Evolutionary conservation across 2,113 vertebrate genomes (phyloP), one percentile per base, ranked within the genome.

Genomic region (Rhinolophus ferrumequinum): DNA sequence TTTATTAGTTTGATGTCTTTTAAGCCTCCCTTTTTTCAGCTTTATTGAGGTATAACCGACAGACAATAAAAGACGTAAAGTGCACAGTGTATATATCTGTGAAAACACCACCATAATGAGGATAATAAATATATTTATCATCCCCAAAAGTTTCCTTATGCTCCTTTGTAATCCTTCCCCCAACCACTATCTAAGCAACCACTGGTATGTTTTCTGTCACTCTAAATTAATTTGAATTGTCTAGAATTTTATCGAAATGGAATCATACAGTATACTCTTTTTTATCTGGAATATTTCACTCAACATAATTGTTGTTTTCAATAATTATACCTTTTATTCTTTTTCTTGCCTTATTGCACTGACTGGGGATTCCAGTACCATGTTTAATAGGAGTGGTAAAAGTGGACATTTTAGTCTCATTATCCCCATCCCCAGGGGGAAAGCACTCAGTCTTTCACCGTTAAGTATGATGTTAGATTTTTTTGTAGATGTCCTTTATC

Each of bases 221-320:
- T 83, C 41, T 38, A 85, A 35, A 66, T 92, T 92, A 86, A 93
- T 87, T 67, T 62, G 69, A 58, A 83, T 67, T 79, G 79, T 94
- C 82, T 93, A 58, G 44, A 70, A 88, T 89, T 81, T 95, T 85
- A 69, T 69, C 81, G 70, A 58, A 93, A 85, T 96, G 38, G 44
- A 69, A 54, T 90, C 41, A 70, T 62, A 82, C 5, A 52, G 22
- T 66, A 58, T 77, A 44, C 3, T 85, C 47, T 13, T 72, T 77
- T 80, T 64, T 26, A 79, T 58, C 2, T 93, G n/a, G 35, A 95
- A 60, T 52, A 4, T 66, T 54, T 90, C 12, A 88, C 54, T 93
- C 24, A 67, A 47, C 58, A 24, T 90, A 56, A 69, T 56, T 86
- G 73, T 92, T 94, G 73, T 89, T 94, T 96, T 52, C 21, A 69